Conservation (phyloP, 2,113 vertebrate genomes). For the Forbesichthys agassizii region DNA sequence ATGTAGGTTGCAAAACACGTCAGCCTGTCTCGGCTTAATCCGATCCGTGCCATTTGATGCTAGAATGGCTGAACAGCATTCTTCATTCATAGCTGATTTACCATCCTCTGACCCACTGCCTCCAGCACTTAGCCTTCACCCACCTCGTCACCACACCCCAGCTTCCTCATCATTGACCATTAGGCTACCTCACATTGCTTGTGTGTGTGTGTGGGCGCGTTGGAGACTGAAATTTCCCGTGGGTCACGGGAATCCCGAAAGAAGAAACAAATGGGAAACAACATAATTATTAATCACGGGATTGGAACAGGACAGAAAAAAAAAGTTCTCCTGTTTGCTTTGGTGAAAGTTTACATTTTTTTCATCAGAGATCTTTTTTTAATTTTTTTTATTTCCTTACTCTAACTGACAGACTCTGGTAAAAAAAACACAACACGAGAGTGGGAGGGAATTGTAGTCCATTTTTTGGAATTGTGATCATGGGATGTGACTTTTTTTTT, state of each 20-base stretch:
- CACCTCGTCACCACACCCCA: conserved; percentile 1
- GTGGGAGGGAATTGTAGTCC: too few relatives aligned
- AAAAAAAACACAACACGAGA: too few relatives aligned
- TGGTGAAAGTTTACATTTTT: too few relatives aligned
- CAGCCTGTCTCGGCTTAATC: conserved; percentile 30
- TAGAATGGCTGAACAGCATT: conserved; percentile 5
- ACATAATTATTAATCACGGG: too few relatives aligned
- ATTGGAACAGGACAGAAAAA: too few relatives aligned
- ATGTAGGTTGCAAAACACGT: conserved; percentile 18
- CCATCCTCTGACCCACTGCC: conserved; percentile 19
- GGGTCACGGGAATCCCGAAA: too few relatives aligned
- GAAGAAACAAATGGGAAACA: too few relatives aligned
- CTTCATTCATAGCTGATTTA: not conserved
- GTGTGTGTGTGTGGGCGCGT: not conserved
- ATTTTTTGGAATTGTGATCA: too few relatives aligned
- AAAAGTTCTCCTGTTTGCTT: too few relatives aligned
- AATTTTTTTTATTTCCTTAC: too few relatives aligned
- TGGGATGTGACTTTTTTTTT: not conserved
- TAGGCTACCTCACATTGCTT: not conserved
- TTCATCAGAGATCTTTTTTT: too few relatives aligned
- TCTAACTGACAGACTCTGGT: too few relatives aligned
- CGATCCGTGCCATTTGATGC: conserved; percentile 20
- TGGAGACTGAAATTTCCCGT: not conserved
- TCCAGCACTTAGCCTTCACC: conserved; percentile 10
- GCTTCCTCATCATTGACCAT: not conserved